These are phyloP conservation scores for Anagrus nilaparvatae DNA, from an alignment of 1,140 invertebrate species.

Conservation along the genomic window DNA sequence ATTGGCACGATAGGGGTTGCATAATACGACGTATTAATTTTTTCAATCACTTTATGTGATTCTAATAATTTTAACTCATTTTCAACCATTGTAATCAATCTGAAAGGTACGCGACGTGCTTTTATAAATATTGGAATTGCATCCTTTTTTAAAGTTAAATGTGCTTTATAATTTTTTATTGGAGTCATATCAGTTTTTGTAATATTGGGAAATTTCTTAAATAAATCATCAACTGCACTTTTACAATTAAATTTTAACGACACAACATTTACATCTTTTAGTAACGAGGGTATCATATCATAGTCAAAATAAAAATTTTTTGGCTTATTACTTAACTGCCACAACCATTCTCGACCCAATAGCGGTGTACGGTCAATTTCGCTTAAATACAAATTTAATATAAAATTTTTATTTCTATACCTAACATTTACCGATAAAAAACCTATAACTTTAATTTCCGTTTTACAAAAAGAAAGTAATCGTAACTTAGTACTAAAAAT, in stretches of 20 bases:
- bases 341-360: background rate
- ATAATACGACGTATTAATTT: conserved; percentile 21
- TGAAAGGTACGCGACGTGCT: background rate
- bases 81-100: background rate
- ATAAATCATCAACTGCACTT: background rate
- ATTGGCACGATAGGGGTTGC: conserved; percentile 40
- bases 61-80: too few species aligned
- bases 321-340: background rate
- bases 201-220: background rate
- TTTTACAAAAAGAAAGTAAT: background rate
- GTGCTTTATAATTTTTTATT: background rate
- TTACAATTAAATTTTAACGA: background rate
- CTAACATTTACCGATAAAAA: background rate
- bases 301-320: background rate
- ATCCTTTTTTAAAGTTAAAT: background rate
- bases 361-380: background rate
- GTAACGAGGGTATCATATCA: background rate
- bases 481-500: background rate
- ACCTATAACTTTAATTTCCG: background rate
- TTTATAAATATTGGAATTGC: background rate
- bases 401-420: background rate
- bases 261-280: background rate
- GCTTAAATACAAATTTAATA: background rate
- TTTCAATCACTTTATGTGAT: background rate
- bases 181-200: background rate